Evolutionary conservation across 2,888 invertebrate species (phyloP), one percentile per base, ranked within the genome.

Genomic region (Lochmaea crataegi): DNA sequence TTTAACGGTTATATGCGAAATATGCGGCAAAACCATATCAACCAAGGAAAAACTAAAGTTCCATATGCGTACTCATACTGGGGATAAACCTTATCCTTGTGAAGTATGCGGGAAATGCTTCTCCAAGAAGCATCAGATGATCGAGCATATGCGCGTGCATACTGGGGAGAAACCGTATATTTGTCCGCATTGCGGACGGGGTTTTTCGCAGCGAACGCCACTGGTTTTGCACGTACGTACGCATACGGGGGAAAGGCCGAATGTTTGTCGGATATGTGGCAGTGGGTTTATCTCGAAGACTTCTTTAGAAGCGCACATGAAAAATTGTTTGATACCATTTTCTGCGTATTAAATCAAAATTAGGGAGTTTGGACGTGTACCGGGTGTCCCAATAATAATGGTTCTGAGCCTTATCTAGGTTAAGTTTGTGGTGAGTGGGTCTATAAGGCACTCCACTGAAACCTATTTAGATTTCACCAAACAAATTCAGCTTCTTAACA

Each of bases 1-100:
- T 86, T 73, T 89, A 88, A 81, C 85, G 83, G 41, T 88, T 86
- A 75, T 78, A 32, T 81, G 81, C 64, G 75, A 78, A 32, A 71
- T 74, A n/a, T 83, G 83, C 73, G 82, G 81, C 7, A 82, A 82
- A 61, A 78, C 75, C 45, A 80, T 83, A 16, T 78, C 76, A 14
- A 78, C 79, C 32, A 77, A 76, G 51, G 80, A 80, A 56, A 79
- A 80, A 68, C 73, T 84, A 10, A 80, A 73, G 18, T 78, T 79
- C 42, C 84, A 84, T 65, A 77, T 80, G 66, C 78, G 82, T 22
- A 80, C 79, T 2, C 84, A 84, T 63, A 83, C 83, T 0, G 83
- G 83, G 1, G 82, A 80, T 51, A 82, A 81, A 67, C 84, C 83
- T 1, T 83, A 78, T 69, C 76, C 79, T 10, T 82, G 82, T 41